phyloP scores from a whole-genome alignment of 1,140 invertebrate species.

The Delia radicum region DNA sequence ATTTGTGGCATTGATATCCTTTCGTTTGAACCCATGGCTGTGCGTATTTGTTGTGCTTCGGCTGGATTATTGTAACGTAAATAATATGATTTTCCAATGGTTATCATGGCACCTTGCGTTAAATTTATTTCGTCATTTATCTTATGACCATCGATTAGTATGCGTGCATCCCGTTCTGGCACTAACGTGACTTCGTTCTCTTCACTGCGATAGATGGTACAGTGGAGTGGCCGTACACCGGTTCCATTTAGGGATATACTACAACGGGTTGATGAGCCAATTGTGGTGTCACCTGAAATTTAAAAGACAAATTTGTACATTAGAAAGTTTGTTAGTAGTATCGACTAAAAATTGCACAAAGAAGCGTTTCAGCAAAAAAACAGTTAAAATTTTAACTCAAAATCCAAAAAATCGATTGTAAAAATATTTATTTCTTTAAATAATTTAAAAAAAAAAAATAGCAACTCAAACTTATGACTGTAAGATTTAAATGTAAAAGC shows the following conservation, averaged over 20 bases:
- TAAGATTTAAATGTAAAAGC: no score
- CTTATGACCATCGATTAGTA: constrained; percentile 47
- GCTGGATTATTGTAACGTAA: constrained; percentile 88
- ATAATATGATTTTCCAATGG: constrained; percentile 82
- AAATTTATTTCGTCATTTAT: constrained; percentile 46
- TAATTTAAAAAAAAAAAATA: no score
- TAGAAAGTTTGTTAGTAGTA: no score
- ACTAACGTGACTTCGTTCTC: constrained; percentile 78
- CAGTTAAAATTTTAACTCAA: no score
- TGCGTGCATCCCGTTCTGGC: constrained; percentile 58
- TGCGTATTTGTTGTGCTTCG: constrained; percentile 79
- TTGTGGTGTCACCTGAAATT: constrained; percentile 74
- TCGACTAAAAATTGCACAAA: no score
- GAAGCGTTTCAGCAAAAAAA: no score
- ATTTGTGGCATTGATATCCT: constrained; percentile 72
- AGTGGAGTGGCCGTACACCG: constrained; percentile 79
- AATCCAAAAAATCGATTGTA: no score
- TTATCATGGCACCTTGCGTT: constrained; percentile 77
- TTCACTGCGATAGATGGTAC: constrained; percentile 68
- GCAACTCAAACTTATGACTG: no score
- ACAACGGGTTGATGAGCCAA: constrained; percentile 71
- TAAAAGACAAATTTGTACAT: no score
- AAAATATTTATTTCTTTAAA: no score
- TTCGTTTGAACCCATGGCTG: constrained; percentile 56
- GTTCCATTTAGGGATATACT: constrained; percentile 80